Percentiles rank a stretch among this genome's conserved stretches.
Conservation (phyloP, 2,113 vertebrate genomes). For the Scomber japonicus region DNA sequence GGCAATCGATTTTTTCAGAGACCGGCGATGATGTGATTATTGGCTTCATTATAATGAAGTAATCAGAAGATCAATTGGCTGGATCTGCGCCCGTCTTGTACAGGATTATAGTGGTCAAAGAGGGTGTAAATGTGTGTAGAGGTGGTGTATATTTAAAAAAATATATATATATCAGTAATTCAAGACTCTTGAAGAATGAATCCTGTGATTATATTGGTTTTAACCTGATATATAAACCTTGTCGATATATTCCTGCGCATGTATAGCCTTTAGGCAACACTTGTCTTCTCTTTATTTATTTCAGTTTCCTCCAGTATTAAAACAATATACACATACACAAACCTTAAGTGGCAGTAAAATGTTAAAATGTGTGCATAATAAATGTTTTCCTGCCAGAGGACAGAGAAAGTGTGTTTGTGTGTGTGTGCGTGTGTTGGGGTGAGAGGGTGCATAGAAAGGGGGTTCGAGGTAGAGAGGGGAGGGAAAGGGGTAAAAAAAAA, state of each 20-base stretch:
- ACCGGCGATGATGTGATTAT: constrained; percentile 83
- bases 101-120: constrained; percentile 44
- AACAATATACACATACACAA: neutral
- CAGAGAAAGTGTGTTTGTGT: neutral
- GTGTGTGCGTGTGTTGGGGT: constrained; percentile 20
- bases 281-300: neutral
- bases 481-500: constrained; percentile 16
- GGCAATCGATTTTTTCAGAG: constrained; percentile 73
- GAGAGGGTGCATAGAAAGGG: constrained; percentile 29
- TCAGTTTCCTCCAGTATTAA: neutral
- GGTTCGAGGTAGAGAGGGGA: neutral
- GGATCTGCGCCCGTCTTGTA: constrained; percentile 68
- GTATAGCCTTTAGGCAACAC: neutral
- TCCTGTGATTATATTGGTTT: neutral
- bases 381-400: neutral
- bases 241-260: neutral
- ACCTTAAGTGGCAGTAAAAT: neutral
- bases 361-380: neutral
- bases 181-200: neutral
- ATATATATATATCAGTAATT: neutral
- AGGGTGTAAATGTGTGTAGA: neutral
- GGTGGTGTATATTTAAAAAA: neutral
- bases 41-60: constrained; percentile 85
- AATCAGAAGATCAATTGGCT: constrained; percentile 84
- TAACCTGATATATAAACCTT: neutral